Evolutionary conservation across 2,888 invertebrate genomes (phyloP).

Genomic region (Phlogophora meticulosa): DNA sequence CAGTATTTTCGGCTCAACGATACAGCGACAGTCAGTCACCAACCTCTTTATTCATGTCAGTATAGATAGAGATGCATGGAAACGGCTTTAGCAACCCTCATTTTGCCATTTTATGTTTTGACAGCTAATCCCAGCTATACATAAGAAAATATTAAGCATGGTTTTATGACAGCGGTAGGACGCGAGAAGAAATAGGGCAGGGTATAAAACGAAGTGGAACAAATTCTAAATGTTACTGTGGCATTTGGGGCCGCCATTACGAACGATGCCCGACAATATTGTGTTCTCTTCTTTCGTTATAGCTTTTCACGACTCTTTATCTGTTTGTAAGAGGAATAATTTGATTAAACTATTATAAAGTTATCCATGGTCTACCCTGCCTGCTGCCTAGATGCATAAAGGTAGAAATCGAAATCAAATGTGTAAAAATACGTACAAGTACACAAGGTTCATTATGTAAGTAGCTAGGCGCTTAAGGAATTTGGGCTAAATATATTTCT

Average conservation of each 20-base stretch:
- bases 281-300: slow-evolving; percentile 47
- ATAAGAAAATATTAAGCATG: slow-evolving; percentile 30
- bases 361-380: too few species aligned
- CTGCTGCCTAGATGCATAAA: background rate
- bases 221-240: slow-evolving; percentile 86
- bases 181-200: slow-evolving; percentile 77
- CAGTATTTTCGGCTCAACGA: too few species aligned
- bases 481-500: too few species aligned
- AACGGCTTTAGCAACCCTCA: slow-evolving; percentile 5
- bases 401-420: background rate
- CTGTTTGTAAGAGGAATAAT: slow-evolving; percentile 10
- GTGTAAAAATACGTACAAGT: background rate
- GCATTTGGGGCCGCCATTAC: slow-evolving; percentile 80
- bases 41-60: too few species aligned
- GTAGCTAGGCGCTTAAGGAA: background rate
- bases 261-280: slow-evolving; percentile 65
- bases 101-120: slow-evolving; percentile 18
- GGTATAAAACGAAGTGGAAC: slow-evolving; percentile 82
- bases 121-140: slow-evolving; percentile 9
- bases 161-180: slow-evolving; percentile 67
- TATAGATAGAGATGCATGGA: background rate
- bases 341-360: too few species aligned
- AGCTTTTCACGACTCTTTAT: slow-evolving; percentile 31
- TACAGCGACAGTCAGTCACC: too few species aligned
- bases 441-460: background rate